These are phyloP conservation scores for Prionace glauca DNA, from an alignment of 2,797 vertebrate genomes.

Conservation along the genomic window DNA sequence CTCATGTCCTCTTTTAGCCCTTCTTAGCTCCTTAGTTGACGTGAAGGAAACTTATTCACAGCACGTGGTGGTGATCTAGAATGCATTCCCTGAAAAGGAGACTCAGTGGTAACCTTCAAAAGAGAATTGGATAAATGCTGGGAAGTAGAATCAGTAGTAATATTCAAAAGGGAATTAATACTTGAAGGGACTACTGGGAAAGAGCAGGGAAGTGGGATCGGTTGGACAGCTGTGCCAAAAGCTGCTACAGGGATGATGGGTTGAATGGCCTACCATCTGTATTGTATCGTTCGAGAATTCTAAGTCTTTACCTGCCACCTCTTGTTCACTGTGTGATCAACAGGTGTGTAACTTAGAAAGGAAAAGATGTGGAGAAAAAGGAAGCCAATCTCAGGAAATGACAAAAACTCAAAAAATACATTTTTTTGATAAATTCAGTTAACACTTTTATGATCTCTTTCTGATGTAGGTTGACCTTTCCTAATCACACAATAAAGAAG, in stretches of 20 bases:
- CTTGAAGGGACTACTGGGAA: neutral
- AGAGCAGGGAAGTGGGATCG: neutral
- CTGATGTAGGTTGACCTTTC: slow-evolving; percentile 28
- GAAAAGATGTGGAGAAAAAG: neutral
- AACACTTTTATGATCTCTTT: slow-evolving; percentile 29
- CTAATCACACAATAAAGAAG: slow-evolving; percentile 36
- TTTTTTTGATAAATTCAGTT: neutral
- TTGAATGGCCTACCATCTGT: neutral
- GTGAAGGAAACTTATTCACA: neutral
- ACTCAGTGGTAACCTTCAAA: neutral
- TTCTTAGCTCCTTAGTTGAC: too few species aligned
- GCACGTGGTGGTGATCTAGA: neutral
- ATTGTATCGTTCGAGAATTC: neutral
- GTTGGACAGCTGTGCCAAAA: neutral
- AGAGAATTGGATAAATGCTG: neutral
- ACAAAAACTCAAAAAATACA: neutral
- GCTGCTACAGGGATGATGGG: neutral
- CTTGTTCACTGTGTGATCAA: neutral
- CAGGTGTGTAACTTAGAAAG: neutral
- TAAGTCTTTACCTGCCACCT: neutral
- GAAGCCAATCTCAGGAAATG: neutral
- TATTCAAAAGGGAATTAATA: too few species aligned
- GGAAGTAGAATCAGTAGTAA: too few species aligned
- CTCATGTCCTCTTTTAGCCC: too few species aligned
- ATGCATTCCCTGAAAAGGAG: neutral